phyloP scores from a whole-genome alignment of 2,888 invertebrate species.

The Dysmachus trigonus region DNA sequence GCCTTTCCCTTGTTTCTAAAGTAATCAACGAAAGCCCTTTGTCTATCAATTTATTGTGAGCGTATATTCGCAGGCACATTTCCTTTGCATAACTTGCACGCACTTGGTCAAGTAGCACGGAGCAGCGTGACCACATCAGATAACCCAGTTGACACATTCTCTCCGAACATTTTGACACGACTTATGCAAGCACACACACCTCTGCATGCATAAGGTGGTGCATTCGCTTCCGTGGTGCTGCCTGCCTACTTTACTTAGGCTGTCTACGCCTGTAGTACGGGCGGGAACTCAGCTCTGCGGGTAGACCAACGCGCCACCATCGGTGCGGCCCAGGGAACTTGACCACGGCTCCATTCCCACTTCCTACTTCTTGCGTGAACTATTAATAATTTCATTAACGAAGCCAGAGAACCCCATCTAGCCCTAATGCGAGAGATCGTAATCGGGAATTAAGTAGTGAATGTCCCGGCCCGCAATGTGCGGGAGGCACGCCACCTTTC shows the following conservation, averaged over 20 bases:
- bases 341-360: neutral
- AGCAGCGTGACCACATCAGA: slow-evolving; percentile 41
- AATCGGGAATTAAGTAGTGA: slow-evolving; percentile 29
- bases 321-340: neutral
- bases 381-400: slow-evolving; percentile 35
- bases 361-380: slow-evolving; percentile 31
- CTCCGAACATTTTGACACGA: slow-evolving; percentile 38
- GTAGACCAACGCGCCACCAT: neutral
- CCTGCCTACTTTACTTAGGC: no score
- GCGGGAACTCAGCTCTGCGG: neutral
- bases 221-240: neutral
- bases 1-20: neutral
- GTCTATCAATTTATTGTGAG: neutral
- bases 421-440: slow-evolving; percentile 12
- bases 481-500: slow-evolving; percentile 9
- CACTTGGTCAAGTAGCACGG: neutral
- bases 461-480: neutral
- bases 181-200: slow-evolving; percentile 13
- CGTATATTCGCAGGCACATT: slow-evolving; percentile 1
- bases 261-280: neutral
- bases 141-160: slow-evolving; percentile 42
- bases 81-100: neutral
- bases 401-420: neutral
- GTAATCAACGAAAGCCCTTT: slow-evolving; percentile 6
- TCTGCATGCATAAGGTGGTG: neutral